phyloP scores from a whole-genome alignment of 2,113 vertebrate species.

The Natator depressus region DNA sequence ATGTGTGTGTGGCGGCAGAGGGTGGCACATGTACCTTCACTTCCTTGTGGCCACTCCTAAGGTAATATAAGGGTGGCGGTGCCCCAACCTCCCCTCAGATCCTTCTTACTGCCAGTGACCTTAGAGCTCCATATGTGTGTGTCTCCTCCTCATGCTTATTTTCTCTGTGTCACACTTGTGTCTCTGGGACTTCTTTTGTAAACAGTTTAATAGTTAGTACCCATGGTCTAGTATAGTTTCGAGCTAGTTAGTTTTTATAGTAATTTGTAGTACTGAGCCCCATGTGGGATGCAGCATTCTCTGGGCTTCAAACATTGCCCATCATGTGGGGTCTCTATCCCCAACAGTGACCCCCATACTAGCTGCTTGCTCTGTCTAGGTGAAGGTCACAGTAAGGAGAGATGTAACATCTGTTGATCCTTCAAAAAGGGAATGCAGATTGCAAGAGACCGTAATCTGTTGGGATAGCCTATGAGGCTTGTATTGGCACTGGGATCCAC shows the following conservation, averaged over 20 bases:
- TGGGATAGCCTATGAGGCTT: neutral
- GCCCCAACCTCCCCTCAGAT: neutral
- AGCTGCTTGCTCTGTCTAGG: neutral
- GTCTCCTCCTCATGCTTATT: neutral
- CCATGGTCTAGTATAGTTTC: neutral
- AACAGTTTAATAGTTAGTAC: neutral
- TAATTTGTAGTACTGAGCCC: neutral
- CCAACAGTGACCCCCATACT: neutral
- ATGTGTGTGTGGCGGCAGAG: rapidly evolving
- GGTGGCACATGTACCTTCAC: neutral
- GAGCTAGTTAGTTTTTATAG: neutral
- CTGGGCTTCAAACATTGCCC: neutral
- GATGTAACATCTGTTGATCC: neutral
- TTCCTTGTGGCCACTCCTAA: neutral
- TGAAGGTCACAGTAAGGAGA: neutral
- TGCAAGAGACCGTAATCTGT: neutral
- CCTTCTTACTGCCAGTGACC: neutral
- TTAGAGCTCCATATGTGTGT: neutral
- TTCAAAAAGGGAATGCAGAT: neutral
- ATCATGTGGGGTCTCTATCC: neutral
- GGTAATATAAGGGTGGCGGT: neutral
- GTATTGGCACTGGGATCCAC: neutral
- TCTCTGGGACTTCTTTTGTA: neutral
- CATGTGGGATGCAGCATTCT: neutral
- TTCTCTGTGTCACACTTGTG: neutral